Percentiles rank a stretch among this genome's conserved stretches.
Conservation (phyloP, 2,797 vertebrate genomes). For the Neosilurus mollespiculum region DNA sequence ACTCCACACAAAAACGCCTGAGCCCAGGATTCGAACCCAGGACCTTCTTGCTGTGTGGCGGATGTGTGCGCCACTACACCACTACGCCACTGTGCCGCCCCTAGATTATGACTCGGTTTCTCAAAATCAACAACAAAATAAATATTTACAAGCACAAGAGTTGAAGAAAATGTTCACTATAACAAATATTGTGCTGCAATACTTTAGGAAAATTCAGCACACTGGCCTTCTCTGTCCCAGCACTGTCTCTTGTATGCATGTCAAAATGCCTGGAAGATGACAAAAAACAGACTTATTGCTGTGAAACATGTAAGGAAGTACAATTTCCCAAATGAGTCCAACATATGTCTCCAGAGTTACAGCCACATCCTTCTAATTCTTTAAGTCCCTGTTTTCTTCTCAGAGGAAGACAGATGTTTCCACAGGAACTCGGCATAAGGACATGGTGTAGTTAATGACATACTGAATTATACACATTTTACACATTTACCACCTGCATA, state of each 20-base stretch:
- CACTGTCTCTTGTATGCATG: neutral
- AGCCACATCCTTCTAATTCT: constrained; percentile 5
- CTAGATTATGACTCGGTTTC: neutral
- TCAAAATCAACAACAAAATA: neutral
- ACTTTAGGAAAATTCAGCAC: neutral
- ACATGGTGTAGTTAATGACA: neutral
- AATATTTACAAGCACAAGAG: neutral
- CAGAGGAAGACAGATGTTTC: constrained; percentile 51
- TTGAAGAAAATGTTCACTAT: neutral
- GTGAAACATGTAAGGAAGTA: constrained; percentile 3
- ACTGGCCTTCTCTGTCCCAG: neutral
- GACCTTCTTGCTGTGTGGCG: too few relatives aligned
- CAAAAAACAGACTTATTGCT: constrained; percentile 6
- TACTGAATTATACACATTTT: neutral
- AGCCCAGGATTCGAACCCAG: too few relatives aligned
- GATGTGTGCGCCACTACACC: too few relatives aligned
- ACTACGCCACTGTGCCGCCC: too few relatives aligned
- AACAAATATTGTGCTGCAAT: neutral
- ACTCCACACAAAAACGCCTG: too few relatives aligned
- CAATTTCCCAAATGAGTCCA: neutral
- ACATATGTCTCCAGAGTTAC: neutral
- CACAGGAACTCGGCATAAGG: constrained; percentile 29
- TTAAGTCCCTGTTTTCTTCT: neutral
- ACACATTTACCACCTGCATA: neutral
- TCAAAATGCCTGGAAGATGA: neutral